A percentile compares a stretch with the other conserved stretches of the same genome.
Evolutionary conservation across 2,888 invertebrate genomes (phyloP).

Genomic region (Macroteleia sp.): DNA sequence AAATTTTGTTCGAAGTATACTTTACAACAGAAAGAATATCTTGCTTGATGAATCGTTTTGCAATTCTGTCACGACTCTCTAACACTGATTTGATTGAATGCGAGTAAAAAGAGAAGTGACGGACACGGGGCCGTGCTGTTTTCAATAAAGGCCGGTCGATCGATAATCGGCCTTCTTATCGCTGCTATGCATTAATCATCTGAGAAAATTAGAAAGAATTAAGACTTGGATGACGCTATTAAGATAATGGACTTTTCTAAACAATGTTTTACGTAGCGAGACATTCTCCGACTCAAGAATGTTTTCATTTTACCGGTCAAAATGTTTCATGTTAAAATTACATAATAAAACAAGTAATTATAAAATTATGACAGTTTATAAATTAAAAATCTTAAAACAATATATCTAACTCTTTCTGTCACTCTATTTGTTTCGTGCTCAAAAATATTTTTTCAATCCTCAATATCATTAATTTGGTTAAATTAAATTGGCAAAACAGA

Average conservation of each 20-base stretch:
- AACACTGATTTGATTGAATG: constrained; percentile 38
- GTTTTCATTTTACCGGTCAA: constrained; percentile 25
- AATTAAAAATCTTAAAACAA: too few species aligned
- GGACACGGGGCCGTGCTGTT: background rate
- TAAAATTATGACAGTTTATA: too few species aligned
- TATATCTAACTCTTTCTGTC: too few species aligned
- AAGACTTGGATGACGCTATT: constrained; percentile 23
- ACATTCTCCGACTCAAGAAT: constrained; percentile 17
- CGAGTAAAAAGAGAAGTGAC: constrained; percentile 7
- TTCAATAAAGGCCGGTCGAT: constrained; percentile 31
- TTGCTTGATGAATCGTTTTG: constrained; percentile 26
- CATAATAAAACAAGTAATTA: too few species aligned
- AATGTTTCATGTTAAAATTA: too few species aligned
- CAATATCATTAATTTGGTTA: too few species aligned
- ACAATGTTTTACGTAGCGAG: constrained; percentile 13
- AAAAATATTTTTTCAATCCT: too few species aligned
- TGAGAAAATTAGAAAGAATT: constrained; percentile 52
- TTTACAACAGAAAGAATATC: constrained; percentile 11
- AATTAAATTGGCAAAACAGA: too few species aligned
- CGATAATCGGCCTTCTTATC: constrained; percentile 49
- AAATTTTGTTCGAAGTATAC: constrained; percentile 32
- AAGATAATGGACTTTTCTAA: constrained; percentile 50
- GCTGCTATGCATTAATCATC: constrained; percentile 26
- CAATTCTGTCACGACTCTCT: constrained; percentile 31
- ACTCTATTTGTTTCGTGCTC: too few species aligned